Evolutionary conservation across 2,888 invertebrate species (phyloP).

Genomic region (Lasioglossum leucozonium): DNA sequence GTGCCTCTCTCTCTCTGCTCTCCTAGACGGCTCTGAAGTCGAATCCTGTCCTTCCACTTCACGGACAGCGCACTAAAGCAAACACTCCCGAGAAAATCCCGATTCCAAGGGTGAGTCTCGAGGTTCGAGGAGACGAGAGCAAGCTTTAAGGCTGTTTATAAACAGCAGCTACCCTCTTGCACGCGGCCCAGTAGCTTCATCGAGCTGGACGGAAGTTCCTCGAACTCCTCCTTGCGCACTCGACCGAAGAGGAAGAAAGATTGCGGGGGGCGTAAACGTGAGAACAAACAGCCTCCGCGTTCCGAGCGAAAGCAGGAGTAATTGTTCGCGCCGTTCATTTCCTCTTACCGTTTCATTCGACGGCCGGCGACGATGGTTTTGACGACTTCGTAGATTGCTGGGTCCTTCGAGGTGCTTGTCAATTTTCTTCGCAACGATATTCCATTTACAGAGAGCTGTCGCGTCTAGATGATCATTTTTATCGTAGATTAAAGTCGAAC

Average conservation of each 20-base stretch:
- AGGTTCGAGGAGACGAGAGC: neutral
- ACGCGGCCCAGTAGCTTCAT: neutral
- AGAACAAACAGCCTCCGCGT: neutral
- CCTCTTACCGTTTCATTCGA: neutral
- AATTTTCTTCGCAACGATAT: neutral
- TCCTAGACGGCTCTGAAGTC: slow-evolving; percentile 4
- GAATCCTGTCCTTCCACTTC: slow-evolving; percentile 20
- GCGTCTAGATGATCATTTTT: neutral
- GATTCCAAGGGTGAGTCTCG: neutral
- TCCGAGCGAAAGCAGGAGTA: neutral
- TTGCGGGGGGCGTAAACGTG: neutral
- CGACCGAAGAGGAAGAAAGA: neutral
- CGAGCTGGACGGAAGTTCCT: neutral
- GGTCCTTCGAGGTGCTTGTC: neutral
- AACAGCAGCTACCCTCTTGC: slow-evolving; percentile 7
- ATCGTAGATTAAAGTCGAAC: too few relatives aligned
- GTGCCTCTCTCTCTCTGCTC: neutral
- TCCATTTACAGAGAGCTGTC: neutral
- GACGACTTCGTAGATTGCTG: neutral
- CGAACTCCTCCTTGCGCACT: slow-evolving; percentile 1
- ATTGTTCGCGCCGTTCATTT: neutral
- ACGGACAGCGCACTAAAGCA: slow-evolving; percentile 32
- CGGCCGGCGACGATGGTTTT: neutral
- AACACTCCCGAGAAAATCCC: slow-evolving; percentile 28
- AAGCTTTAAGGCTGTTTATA: slow-evolving; percentile 7